phyloP scores from a whole-genome alignment of 92 coral and sea anemone genomes.

The Palythoa caribaeorum region DNA sequence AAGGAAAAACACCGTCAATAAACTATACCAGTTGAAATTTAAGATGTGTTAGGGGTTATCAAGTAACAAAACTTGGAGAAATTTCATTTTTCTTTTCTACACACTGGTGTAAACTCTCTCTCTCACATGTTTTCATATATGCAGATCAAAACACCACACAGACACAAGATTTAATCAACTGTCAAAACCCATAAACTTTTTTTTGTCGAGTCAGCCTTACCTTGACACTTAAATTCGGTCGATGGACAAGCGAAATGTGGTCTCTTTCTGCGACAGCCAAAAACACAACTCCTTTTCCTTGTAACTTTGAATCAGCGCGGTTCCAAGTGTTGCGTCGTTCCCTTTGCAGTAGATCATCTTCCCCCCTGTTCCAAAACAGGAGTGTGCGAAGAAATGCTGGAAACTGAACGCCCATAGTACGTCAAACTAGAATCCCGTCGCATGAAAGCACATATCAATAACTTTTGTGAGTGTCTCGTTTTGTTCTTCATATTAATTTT shows the following conservation, averaged over 20 bases:
- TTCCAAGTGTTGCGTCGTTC: slow-evolving; percentile 27
- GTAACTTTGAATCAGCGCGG: slow-evolving; percentile 21
- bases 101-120: no score
- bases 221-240: slow-evolving; percentile 45
- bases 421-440: slow-evolving; percentile 32
- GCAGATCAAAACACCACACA: neutral
- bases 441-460: slow-evolving; percentile 10
- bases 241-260: slow-evolving; percentile 25
- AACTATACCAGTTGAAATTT: no score
- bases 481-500: neutral
- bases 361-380: slow-evolving; percentile 26
- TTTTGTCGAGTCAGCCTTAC: slow-evolving; percentile 11
- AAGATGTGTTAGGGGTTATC: no score
- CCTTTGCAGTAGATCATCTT: slow-evolving; percentile 1
- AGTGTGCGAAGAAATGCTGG: slow-evolving; percentile 14
- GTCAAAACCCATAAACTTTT: neutral
- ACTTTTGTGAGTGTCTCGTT: neutral
- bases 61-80: no score
- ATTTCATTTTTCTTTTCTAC: no score
- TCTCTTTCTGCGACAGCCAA: slow-evolving; percentile 41
- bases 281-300: slow-evolving; percentile 34
- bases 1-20: no score
- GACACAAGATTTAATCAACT: neutral
- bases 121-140: no score
- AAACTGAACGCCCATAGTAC: slow-evolving; percentile 50